Base-by-base conservation (phyloP, 92 coral and sea anemone genomes). In the Galaxea fascicularis region DNA sequence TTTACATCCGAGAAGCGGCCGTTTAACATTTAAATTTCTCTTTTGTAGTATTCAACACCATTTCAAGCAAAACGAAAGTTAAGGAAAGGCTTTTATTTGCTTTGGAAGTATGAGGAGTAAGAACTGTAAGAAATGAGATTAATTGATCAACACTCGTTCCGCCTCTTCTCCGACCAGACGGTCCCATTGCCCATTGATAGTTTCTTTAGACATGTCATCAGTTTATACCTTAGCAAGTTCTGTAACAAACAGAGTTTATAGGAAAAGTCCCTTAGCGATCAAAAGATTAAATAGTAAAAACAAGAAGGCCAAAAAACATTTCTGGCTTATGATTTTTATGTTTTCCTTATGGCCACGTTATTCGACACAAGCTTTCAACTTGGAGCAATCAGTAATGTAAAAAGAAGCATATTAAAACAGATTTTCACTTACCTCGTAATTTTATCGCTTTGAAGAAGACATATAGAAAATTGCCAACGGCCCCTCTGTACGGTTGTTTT, bases 401-500 rank as follows among this genome's bases (percentile, higher is more conserved):
- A 10, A 35, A 70, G 4, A 41, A 46, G 11, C 35, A 2, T 57
- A 10, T 25, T 29, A 20, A 20, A 52, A 0, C 1, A 39, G 18
- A 41, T 54, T 41, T 28, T 27, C 14, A 27, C 78, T 82, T 59
- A 82, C 86, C 86, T 82, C 41, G 16, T 52, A 18, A 24, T 71
- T 70, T 56, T 71, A 26, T 41, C 44, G 25, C 71, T 82, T 70
- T 71, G 26, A 82, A 44, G 78, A 56, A 59, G 86, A 58, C 86
- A 82, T 82, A 57, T 30, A 82, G 71, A 76, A 82, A 82, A 71
- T 12, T 25, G 46, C 78, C 78, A 71, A 56, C 78, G 60, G 70
- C 46, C 49, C 74, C 58, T 71, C 56, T 7, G 71, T 24, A 44
- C 29, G 54, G 78, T 72, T 91, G 94, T 91, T 91, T 91, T 91